phyloP scores from a whole-genome alignment of 1,140 invertebrate species.

The Lutraria rhynchaena region DNA sequence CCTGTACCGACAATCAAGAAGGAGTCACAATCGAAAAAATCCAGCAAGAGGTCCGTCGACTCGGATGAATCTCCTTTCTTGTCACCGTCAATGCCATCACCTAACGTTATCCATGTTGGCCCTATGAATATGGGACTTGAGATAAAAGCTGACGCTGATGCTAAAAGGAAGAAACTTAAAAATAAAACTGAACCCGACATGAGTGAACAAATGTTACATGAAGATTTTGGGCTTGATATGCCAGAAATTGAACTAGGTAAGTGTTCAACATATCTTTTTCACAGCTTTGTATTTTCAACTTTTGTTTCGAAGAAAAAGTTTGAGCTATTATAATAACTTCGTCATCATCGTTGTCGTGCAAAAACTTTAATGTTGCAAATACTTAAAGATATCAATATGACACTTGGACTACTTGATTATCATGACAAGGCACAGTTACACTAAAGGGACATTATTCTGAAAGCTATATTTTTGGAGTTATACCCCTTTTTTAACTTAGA shows the following conservation, averaged over 20 bases:
- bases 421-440: too few species aligned
- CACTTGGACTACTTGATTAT: too few species aligned
- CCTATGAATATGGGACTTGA: constrained; percentile 47
- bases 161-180: constrained; percentile 27
- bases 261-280: not conserved
- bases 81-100: constrained; percentile 1
- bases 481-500: too few species aligned
- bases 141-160: not conserved
- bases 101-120: constrained; percentile 46
- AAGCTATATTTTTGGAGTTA: too few species aligned
- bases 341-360: too few species aligned
- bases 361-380: too few species aligned
- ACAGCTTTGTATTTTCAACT: too few species aligned
- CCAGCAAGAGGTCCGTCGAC: not conserved
- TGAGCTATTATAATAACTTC: not conserved
- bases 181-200: constrained; percentile 3
- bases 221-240: constrained; percentile 50
- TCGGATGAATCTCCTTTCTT: not conserved
- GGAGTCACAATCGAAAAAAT: constrained; percentile 1
- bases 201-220: constrained; percentile 45
- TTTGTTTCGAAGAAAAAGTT: not conserved
- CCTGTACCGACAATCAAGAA: not conserved
- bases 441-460: too few species aligned
- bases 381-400: too few species aligned
- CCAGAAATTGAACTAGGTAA: constrained; percentile 41